Evolutionary conservation across 37 sponge, comb jelly and placozoan species (phyloP).

Genomic region (Oopsacas minuta): DNA sequence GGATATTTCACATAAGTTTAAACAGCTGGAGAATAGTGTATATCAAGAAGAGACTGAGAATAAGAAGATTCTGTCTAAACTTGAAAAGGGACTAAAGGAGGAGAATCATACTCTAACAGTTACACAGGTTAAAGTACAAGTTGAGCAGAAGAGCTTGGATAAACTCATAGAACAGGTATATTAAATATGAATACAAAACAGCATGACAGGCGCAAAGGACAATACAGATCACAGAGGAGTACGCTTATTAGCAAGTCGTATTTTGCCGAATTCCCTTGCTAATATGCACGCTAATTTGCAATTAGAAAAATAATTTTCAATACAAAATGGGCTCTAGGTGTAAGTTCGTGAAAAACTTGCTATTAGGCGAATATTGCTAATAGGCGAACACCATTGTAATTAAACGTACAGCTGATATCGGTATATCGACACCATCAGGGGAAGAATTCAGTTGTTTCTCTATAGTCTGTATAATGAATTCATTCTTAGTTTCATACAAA

Average conservation of each 20-base stretch:
- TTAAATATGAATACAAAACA: not conserved
- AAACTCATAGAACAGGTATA: not conserved
- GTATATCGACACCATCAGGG: too few species aligned
- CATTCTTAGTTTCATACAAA: not conserved
- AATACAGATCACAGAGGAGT: not conserved
- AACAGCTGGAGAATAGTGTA: not conserved
- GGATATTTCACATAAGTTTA: not conserved
- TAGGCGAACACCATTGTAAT: too few species aligned
- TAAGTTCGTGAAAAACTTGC: too few species aligned
- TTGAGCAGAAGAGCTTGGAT: not conserved
- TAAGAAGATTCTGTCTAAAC: not conserved
- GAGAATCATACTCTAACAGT: not conserved
- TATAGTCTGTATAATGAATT: too few species aligned
- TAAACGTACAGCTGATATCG: too few species aligned
- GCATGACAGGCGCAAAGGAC: not conserved
- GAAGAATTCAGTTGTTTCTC: too few species aligned
- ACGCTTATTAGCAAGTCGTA: too few species aligned
- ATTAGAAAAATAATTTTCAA: too few species aligned
- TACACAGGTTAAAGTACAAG: constrained; percentile 1
- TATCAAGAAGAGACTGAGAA: not conserved
- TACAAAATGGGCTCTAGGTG: too few species aligned
- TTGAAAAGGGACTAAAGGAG: not conserved
- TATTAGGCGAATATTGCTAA: too few species aligned
- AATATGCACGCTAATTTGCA: too few species aligned
- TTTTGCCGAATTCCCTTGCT: too few species aligned